Evolutionary conservation across 2,113 vertebrate species (phyloP).

Genomic region (Hippotragus niger): DNA sequence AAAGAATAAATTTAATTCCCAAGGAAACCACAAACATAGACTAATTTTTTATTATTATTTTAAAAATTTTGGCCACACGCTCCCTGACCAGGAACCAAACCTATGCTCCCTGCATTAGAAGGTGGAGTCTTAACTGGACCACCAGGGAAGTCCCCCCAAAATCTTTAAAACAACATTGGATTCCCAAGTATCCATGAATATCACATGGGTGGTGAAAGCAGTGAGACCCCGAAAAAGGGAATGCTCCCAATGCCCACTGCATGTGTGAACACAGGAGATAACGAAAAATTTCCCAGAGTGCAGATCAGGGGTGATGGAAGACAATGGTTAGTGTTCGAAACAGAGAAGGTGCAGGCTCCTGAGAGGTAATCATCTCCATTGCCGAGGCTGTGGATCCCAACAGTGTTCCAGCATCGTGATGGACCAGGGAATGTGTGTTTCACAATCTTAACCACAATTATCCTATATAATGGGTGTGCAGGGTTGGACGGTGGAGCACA

Average conservation of each 20-base stretch:
- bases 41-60: background rate
- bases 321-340: background rate
- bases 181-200: background rate
- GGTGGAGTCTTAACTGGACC: background rate
- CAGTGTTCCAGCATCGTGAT: background rate
- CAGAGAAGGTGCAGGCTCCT: background rate
- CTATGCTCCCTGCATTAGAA: background rate
- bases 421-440: background rate
- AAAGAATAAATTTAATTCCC: slow-evolving; percentile 15
- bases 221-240: background rate
- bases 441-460: background rate
- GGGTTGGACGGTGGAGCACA: background rate
- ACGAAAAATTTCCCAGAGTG: background rate
- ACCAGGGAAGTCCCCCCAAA: background rate
- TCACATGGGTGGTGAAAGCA: background rate
- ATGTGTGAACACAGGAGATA: background rate
- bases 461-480: background rate
- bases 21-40: background rate
- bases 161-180: background rate
- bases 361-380: background rate
- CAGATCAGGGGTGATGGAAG: background rate
- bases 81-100: background rate
- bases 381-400: background rate
- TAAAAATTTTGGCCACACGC: background rate
- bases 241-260: background rate